Base-by-base conservation (phyloP, 2,113 vertebrate species). In the Eulemur macaco region DNA sequence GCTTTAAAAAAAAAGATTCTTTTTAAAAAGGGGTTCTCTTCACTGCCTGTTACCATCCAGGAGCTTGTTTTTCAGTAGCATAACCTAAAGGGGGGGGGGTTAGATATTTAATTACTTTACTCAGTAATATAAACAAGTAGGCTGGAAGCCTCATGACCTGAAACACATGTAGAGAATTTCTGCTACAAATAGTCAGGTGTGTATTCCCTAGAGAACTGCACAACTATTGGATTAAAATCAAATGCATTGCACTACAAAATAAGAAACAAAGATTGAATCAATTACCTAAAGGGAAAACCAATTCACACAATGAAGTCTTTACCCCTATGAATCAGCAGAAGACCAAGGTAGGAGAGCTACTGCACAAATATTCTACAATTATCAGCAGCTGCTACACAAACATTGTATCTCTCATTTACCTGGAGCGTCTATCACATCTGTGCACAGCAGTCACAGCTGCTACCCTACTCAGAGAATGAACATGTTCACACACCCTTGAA, bases 361-460 rank as follows among this genome's bases (percentile, higher is more conserved):
- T 20, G 42, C 73, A 76, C 86, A 64, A 45, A 93, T n/a, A 89
- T 15, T 74, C 64, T 37, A 90, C 91, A 90, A 45, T 73, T 73
- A 71, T 6, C 95, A 86, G 96, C 97, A 95, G 96, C 68, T 69
- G 87, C 73, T 94, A 90, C 81, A 95, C 92, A 96, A 97, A 95
- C 96, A 58, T 0, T 54, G 96, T 69, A 80, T 69, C 63, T 68
- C 82, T 84, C 81, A 12, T 84, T 95, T 76, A 97, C 97, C 97
- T 95, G 93, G 50, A 95, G 95, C 37, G 93, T 17, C 63, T 47
- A 21, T 47, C 89, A 92, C 97, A 97, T 97, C 97, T 97, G 96
- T 68, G 82, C 96, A 89, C 97, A 95, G 97, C 92, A 39, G 81
- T 89, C 63, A 8, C 97, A 98, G 95, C 95, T 97, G 97, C 93